Conservation (phyloP, 2,888 invertebrate genomes). For the Pachycephus smyrnensis region DNA sequence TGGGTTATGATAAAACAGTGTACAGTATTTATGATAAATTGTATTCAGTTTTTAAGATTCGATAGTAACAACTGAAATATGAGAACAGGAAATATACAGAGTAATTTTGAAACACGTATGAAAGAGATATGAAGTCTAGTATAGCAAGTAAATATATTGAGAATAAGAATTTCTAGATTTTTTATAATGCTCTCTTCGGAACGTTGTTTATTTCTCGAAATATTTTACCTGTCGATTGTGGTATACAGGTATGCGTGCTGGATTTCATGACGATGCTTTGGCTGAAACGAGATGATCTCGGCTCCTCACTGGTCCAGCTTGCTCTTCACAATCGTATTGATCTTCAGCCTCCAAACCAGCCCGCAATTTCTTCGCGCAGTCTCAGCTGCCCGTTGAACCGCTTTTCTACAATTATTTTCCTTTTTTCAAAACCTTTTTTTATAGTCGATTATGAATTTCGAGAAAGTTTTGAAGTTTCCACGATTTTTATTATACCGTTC, state of each 20-base stretch:
- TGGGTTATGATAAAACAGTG: not conserved
- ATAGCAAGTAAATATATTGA: conserved; percentile 2
- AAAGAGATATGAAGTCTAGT: conserved; percentile 1
- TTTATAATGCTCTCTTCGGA: not conserved
- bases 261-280: conserved; percentile 42
- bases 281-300: conserved; percentile 11
- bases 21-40: not conserved
- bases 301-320: conserved; percentile 31
- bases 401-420: not conserved
- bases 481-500: not conserved
- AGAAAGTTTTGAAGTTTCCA: not conserved
- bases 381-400: conserved; percentile 24
- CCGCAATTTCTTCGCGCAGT: conserved; percentile 37
- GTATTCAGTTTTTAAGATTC: not conserved
- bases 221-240: not conserved
- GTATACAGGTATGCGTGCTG: conserved; percentile 45
- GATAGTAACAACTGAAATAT: not conserved
- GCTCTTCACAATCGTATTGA: conserved; percentile 41
- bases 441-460: not conserved
- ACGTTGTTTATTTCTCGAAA: not conserved
- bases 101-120: not conserved
- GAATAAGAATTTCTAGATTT: conserved; percentile 1
- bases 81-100: not conserved
- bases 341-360: conserved; percentile 38
- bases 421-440: not conserved